Conservation (phyloP, 2,888 invertebrate species). For the Lottia gigantea region DNA sequence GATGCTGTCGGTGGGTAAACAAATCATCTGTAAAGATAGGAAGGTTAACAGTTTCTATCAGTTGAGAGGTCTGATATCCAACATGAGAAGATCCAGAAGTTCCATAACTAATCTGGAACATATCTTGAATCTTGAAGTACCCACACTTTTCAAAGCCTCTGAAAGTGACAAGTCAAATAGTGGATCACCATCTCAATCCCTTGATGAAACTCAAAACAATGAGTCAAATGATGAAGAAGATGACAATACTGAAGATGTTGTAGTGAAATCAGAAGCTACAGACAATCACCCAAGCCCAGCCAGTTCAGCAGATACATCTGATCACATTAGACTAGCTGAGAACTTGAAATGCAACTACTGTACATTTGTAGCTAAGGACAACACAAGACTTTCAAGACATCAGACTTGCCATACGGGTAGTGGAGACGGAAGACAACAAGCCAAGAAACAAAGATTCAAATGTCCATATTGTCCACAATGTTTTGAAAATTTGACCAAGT, state of each 20-base stretch:
- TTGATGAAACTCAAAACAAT: background rate
- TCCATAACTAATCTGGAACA: background rate
- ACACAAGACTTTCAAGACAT: conserved; percentile 32
- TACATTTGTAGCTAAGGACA: conserved; percentile 37
- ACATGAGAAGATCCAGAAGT: conserved; percentile 3
- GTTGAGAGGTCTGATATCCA: conserved; percentile 2
- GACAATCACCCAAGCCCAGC: background rate
- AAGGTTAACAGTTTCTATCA: conserved; percentile 32
- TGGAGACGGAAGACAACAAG: conserved; percentile 27
- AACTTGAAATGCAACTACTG: conserved; percentile 29
- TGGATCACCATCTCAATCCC: background rate
- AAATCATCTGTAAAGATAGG: conserved; percentile 56
- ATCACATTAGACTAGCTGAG: conserved; percentile 8
- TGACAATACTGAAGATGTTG: background rate
- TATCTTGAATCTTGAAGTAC: background rate
- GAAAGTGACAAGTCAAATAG: background rate
- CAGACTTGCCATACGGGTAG: conserved; percentile 26
- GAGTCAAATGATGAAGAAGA: background rate
- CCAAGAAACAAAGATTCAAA: conserved; percentile 35
- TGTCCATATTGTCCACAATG: conserved; percentile 41
- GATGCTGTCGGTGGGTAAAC: conserved; percentile 53
- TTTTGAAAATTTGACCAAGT: conserved; percentile 35
- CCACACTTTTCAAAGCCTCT: background rate
- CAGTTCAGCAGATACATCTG: background rate
- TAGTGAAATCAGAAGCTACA: background rate